A percentile compares a stretch with the other conserved stretches of the same genome.
phyloP scores from a whole-genome alignment of 2,113 vertebrate species.

The Varanus salvator region DNA sequence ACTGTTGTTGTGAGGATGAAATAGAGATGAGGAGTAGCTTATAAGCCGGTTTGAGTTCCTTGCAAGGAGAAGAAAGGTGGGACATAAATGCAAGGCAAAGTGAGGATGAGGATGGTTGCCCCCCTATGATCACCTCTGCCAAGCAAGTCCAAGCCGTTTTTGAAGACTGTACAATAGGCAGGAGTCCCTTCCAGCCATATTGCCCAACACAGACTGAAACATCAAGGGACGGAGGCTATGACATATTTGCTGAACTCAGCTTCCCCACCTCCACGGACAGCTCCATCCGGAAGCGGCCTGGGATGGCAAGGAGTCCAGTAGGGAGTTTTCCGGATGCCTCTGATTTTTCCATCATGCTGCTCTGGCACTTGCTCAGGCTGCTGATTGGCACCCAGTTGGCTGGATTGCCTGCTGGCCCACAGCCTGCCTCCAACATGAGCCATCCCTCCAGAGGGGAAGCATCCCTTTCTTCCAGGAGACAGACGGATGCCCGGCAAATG shows the following conservation, averaged over 20 bases:
- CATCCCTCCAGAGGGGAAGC: conserved; percentile 61
- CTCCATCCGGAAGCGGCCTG: background rate
- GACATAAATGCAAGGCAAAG: too few relatives aligned
- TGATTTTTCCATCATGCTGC: background rate
- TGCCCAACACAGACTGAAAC: background rate
- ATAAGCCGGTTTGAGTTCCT: too few relatives aligned
- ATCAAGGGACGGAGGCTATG: too few relatives aligned
- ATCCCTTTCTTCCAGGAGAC: conserved; percentile 64
- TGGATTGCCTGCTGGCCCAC: conserved; percentile 48
- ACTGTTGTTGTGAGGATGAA: too few relatives aligned
- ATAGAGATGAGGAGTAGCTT: too few relatives aligned
- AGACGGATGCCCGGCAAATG: background rate
- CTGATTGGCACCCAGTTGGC: conserved; percentile 13
- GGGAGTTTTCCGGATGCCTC: background rate
- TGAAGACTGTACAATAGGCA: background rate
- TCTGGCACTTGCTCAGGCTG: background rate
- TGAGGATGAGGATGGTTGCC: background rate
- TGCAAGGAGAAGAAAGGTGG: too few relatives aligned
- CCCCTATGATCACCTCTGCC: too few relatives aligned
- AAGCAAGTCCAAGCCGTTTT: background rate
- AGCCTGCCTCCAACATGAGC: conserved; percentile 63
- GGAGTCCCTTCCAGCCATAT: background rate
- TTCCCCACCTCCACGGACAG: background rate
- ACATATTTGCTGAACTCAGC: background rate
- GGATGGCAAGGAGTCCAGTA: background rate